phyloP scores from a whole-genome alignment of 1,140 invertebrate species.

The Plodia interpunctella region DNA sequence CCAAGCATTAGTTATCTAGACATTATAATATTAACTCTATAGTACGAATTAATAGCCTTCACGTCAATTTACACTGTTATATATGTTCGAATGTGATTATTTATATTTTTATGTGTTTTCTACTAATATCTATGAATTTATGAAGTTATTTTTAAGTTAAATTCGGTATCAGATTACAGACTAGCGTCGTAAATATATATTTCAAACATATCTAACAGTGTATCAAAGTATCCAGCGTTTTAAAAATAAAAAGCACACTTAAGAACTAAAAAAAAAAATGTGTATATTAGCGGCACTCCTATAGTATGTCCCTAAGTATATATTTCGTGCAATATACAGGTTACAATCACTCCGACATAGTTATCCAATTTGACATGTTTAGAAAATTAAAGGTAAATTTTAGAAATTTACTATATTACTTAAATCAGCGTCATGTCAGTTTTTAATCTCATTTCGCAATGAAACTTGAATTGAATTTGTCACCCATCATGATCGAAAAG shows the following conservation, averaged over 20 bases:
- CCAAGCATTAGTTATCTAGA: constrained; percentile 16
- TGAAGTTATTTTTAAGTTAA: neutral
- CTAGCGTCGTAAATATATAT: neutral
- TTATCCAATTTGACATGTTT: constrained; percentile 28
- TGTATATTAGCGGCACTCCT: constrained; percentile 41
- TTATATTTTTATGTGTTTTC: neutral
- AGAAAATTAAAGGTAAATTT: too few relatives aligned
- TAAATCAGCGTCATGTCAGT: too few relatives aligned
- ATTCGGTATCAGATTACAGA: constrained; percentile 4
- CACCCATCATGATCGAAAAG: too few relatives aligned
- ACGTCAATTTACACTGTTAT: neutral
- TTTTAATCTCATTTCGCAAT: too few relatives aligned
- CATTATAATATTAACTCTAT: neutral
- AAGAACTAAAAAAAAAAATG: constrained; percentile 55
- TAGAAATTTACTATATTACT: too few relatives aligned
- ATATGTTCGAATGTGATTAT: neutral
- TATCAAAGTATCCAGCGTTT: constrained; percentile 25
- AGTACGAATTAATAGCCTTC: constrained; percentile 1
- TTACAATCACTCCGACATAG: constrained; percentile 21
- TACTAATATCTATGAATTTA: neutral
- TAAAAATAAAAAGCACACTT: constrained; percentile 59
- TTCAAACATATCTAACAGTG: constrained; percentile 11
- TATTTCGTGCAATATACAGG: constrained; percentile 56
- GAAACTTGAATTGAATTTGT: too few relatives aligned
- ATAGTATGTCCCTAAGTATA: constrained; percentile 27